Evolutionary conservation across 2,113 vertebrate species (phyloP).

Genomic region (Archocentrus centrarchus): DNA sequence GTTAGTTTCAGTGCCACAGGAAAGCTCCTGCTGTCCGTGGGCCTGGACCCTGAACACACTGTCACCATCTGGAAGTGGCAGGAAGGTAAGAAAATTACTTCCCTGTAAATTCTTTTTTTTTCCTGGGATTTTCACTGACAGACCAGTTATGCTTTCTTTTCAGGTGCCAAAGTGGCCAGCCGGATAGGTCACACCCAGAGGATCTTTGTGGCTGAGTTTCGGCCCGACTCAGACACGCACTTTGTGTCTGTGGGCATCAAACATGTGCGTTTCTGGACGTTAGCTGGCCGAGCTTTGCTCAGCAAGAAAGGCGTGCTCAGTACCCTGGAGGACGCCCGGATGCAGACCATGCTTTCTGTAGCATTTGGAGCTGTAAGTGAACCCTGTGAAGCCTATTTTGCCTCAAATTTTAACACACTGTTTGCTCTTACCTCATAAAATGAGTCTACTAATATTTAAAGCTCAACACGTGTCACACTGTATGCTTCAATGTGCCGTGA

Average conservation of each 20-base stretch:
- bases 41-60: constrained; percentile 93
- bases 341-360: constrained; percentile 98
- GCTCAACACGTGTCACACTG: neutral
- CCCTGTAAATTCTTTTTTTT: neutral
- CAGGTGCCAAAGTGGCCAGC: constrained; percentile 95
- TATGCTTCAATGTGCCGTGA: constrained; percentile 54
- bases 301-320: constrained; percentile 96
- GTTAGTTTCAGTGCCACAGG: constrained; percentile 99
- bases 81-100: constrained; percentile 80
- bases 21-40: constrained; percentile 93
- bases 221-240: constrained; percentile 96
- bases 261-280: constrained; percentile 96
- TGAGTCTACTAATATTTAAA: constrained; percentile 7
- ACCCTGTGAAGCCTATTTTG: neutral
- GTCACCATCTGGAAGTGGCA: constrained; percentile 99
- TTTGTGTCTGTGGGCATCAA: constrained; percentile 99
- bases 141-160: neutral
- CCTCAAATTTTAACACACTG: neutral
- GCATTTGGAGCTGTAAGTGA: constrained; percentile 98
- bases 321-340: constrained; percentile 90
- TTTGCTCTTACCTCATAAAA: constrained; percentile 1
- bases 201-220: constrained; percentile 98
- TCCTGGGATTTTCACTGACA: neutral
- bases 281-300: constrained; percentile 93
- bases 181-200: constrained; percentile 91